Base-by-base conservation (phyloP, 2,113 vertebrate species). In the Diadophis punctatus region DNA sequence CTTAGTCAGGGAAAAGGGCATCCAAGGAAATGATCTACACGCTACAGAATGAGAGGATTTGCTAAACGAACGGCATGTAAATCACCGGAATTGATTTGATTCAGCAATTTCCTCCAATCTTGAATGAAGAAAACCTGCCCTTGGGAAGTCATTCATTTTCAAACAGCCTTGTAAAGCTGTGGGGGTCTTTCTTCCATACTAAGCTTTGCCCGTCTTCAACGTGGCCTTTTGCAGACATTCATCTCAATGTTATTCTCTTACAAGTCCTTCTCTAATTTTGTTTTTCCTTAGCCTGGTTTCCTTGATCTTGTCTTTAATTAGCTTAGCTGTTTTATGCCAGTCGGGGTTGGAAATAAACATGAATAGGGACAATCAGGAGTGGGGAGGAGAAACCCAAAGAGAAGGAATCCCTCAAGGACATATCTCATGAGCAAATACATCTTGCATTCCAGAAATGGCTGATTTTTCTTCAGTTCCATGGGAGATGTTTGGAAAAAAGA, bases 161-260 rank as follows among this genome's bases (percentile, higher is more conserved):
- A 49, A 90, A 90, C 10, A 30, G 56, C 14, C 43, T 60, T 39
- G 23, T 30, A 39, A n/a, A 27, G 18, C 55, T 48, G 22, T 10
- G 43, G 25, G 53, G 23, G 6, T 2, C 43, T 90, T 25, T 90
- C 46, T 58, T 87, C 85, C 85, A 56, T 58, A 8, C 11, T 74
- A 58, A 1, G 49, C 55, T 11, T 2, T 46, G 18, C 30, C n/a
- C 20, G 4, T 20, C 27, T 51, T 87, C 91, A 39, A 2, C 6
- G 0, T 3, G 22, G 18, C 39, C 52, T 43, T 46, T 52, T 14
- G 2, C 9, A 52, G n/a, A 58, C 63, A 3, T 23, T 30, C 0
- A 0, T 46, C 89, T 94, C 90, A 20, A 1, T 86, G 27, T 90
- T 55, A 22, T 60, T 94, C 18, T 90, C 93, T 92, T 63, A 63